These are phyloP conservation scores for Morinoia aosen DNA, from an alignment of 2,888 invertebrate species.

Conservation along the genomic window DNA sequence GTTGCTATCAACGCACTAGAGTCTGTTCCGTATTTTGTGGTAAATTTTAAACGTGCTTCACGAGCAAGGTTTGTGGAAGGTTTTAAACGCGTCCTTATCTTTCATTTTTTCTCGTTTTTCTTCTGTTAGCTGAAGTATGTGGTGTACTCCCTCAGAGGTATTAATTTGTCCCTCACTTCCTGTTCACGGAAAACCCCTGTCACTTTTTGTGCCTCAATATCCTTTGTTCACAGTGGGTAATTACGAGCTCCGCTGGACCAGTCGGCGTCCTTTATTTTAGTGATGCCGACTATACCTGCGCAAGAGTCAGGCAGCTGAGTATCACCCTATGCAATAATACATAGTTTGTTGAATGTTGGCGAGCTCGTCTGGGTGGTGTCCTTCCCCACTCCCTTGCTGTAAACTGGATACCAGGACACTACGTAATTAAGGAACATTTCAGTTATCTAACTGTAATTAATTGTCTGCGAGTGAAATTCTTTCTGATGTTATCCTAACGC, in stretches of 20 bases:
- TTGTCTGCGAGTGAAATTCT: no score
- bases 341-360: no score
- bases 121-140: background rate
- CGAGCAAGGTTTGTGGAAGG: background rate
- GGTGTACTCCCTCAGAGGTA: background rate
- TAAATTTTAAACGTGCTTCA: background rate
- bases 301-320: background rate
- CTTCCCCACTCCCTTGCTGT: no score
- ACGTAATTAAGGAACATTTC: no score
- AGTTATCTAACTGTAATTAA: no score
- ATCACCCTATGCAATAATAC: no score
- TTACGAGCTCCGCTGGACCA: background rate
- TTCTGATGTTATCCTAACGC: no score
- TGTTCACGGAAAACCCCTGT: background rate
- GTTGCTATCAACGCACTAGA: background rate
- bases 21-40: background rate
- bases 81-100: no score
- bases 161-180: background rate
- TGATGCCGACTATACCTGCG: background rate
- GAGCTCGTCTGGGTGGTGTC: no score
- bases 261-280: background rate
- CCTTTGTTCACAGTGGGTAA: background rate
- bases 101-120: background rate
- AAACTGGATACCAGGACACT: no score
- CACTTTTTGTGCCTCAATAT: background rate